phyloP scores from a whole-genome alignment of 2,888 invertebrate genomes.

The Eucera pruinosa region DNA sequence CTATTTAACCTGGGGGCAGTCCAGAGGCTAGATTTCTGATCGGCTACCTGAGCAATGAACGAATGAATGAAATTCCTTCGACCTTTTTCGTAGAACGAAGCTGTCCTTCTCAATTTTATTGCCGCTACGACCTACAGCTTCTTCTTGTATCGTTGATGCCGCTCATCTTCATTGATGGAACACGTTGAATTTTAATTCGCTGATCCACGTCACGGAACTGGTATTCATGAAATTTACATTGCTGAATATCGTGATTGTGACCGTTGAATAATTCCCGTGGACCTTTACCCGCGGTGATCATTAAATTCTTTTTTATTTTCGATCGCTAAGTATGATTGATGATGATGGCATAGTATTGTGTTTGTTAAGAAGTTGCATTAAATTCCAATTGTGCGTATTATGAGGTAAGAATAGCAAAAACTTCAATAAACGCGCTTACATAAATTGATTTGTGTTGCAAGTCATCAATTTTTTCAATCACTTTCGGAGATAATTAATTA shows the following conservation, averaged over 20 bases:
- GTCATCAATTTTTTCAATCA: too few relatives aligned
- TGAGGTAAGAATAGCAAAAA: too few relatives aligned
- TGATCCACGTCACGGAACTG: neutral
- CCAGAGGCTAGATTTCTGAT: constrained; percentile 68
- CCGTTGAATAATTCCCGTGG: constrained; percentile 12
- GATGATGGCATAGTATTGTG: neutral
- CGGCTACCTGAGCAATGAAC: constrained; percentile 68
- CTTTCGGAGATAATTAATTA: neutral
- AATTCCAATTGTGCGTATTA: neutral
- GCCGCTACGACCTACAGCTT: constrained; percentile 29
- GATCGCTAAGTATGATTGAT: constrained; percentile 1
- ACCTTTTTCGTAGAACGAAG: constrained; percentile 48
- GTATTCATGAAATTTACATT: constrained; percentile 5
- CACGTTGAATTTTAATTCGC: constrained; percentile 29
- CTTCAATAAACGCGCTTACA: neutral
- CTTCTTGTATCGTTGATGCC: constrained; percentile 30
- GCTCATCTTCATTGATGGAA: constrained; percentile 25
- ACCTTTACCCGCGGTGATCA: neutral
- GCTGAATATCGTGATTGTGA: neutral
- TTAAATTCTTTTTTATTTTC: neutral
- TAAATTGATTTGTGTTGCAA: too few relatives aligned
- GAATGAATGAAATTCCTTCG: constrained; percentile 73
- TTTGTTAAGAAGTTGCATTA: neutral
- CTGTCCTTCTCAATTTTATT: constrained; percentile 52
- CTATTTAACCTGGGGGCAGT: constrained; percentile 58